Evolutionary conservation across 2,113 vertebrate species (phyloP).

Genomic region (Thryonomys swinderianus): DNA sequence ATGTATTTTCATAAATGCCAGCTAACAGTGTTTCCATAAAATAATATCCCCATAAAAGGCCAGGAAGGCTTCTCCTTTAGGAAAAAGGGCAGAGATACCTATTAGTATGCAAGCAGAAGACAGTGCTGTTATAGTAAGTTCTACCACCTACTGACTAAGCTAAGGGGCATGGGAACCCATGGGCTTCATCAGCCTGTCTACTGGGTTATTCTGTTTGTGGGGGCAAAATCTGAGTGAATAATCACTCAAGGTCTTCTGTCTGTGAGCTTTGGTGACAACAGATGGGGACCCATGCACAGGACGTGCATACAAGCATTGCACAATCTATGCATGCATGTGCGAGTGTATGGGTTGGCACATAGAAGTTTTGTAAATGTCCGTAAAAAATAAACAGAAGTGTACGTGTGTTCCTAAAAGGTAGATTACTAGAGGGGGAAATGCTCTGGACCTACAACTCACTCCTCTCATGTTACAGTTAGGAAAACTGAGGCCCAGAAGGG

Average conservation of each 20-base stretch:
- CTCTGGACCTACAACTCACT: not conserved
- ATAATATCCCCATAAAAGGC: conserved; percentile 58
- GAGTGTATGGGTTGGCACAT: not conserved
- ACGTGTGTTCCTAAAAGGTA: not conserved
- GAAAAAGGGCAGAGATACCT: not conserved
- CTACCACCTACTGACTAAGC: not conserved
- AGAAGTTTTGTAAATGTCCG: not conserved
- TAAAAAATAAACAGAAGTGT: not conserved
- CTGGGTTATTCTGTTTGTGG: not conserved
- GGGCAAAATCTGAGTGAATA: rapidly evolving
- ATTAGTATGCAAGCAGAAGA: not conserved
- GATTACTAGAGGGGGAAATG: not conserved
- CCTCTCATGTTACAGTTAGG: not conserved
- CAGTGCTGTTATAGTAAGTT: not conserved
- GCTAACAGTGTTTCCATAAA: conserved; percentile 59
- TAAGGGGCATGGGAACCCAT: not conserved
- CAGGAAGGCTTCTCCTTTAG: not conserved
- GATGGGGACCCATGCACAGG: not conserved
- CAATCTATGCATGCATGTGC: not conserved
- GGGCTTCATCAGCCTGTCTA: not conserved
- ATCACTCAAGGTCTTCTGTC: not conserved
- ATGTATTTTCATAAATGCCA: conserved; percentile 62
- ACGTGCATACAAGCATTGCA: rapidly evolving
- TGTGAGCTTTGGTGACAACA: not conserved
- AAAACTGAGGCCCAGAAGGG: not conserved